A percentile compares a stretch with the other conserved stretches of the same genome.
Evolutionary conservation across 1,140 invertebrate genomes (phyloP).

Genomic region (Araneus ventricosus): DNA sequence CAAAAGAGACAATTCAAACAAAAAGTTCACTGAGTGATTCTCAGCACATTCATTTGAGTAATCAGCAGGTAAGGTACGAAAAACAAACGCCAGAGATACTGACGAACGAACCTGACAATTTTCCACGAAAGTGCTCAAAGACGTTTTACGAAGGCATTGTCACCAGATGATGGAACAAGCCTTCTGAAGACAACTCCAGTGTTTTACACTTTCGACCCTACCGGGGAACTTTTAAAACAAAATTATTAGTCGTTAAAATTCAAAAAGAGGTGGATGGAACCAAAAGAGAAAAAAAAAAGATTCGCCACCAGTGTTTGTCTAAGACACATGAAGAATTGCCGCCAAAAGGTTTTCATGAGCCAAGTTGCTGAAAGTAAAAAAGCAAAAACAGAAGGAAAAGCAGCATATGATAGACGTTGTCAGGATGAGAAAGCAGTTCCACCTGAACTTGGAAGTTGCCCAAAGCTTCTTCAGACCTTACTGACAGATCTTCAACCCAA

Average conservation of each 20-base stretch:
- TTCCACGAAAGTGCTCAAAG: not conserved
- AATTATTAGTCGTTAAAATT: not conserved
- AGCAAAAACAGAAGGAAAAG: not conserved
- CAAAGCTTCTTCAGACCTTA: not conserved
- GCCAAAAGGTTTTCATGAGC: not conserved
- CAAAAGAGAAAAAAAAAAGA: not conserved
- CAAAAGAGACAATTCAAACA: not conserved
- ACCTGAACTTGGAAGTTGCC: constrained; percentile 31
- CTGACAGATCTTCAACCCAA: constrained; percentile 9
- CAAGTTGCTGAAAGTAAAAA: not conserved
- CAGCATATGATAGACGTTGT: constrained; percentile 13
- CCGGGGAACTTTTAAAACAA: not conserved
- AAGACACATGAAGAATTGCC: not conserved
- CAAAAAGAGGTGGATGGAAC: not conserved
- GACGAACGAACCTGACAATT: not conserved
- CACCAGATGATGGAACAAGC: not conserved
- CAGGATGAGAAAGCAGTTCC: constrained; percentile 14
- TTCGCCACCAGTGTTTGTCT: not conserved
- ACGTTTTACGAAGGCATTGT: not conserved
- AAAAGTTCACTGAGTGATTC: not conserved
- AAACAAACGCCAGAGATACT: not conserved
- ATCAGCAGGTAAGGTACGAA: not conserved
- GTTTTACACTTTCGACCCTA: too few species aligned
- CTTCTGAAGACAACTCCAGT: not conserved
- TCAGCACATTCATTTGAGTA: not conserved